Percentiles rank a stretch among this genome's conserved stretches.
Evolutionary conservation across 2,888 invertebrate species (phyloP).

Genomic region (Acronicta alni): DNA sequence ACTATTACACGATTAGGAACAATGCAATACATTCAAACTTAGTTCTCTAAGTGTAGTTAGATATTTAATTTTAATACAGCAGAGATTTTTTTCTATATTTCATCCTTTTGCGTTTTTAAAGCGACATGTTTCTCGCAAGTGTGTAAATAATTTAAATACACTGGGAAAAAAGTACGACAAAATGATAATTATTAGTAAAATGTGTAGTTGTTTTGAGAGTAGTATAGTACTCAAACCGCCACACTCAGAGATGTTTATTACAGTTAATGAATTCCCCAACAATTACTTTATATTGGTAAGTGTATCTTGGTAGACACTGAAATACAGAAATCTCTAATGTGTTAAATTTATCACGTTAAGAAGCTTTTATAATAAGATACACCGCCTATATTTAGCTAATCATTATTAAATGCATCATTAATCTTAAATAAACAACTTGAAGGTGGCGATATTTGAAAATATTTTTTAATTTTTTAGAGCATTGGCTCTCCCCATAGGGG

Average conservation of each 20-base stretch:
- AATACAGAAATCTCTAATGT: too few species aligned
- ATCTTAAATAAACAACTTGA: background rate
- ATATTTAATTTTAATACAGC: constrained; percentile 70
- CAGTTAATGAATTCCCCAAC: background rate
- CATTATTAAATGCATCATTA: background rate
- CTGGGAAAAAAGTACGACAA: constrained; percentile 50
- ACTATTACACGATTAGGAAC: constrained; percentile 69
- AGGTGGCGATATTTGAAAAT: constrained; percentile 15
- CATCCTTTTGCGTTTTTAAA: constrained; percentile 57
- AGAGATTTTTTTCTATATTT: constrained; percentile 64
- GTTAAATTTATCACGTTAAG: too few species aligned
- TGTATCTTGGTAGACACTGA: too few species aligned
- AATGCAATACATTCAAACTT: constrained; percentile 83
- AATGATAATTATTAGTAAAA: constrained; percentile 48
- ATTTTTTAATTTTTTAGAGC: constrained; percentile 22
- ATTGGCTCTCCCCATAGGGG: constrained; percentile 41
- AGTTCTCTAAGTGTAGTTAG: constrained; percentile 77
- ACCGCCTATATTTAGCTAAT: too few species aligned
- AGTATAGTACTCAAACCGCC: constrained; percentile 18
- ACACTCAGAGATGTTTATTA: background rate
- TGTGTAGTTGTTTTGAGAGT: constrained; percentile 28
- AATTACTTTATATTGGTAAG: too few species aligned
- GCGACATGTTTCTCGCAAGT: constrained; percentile 27
- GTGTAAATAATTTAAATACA: constrained; percentile 42
- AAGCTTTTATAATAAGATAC: too few species aligned